These are phyloP conservation scores for Arvicanthis niloticus DNA, from an alignment of 2,113 vertebrate genomes.

Conservation along the genomic window DNA sequence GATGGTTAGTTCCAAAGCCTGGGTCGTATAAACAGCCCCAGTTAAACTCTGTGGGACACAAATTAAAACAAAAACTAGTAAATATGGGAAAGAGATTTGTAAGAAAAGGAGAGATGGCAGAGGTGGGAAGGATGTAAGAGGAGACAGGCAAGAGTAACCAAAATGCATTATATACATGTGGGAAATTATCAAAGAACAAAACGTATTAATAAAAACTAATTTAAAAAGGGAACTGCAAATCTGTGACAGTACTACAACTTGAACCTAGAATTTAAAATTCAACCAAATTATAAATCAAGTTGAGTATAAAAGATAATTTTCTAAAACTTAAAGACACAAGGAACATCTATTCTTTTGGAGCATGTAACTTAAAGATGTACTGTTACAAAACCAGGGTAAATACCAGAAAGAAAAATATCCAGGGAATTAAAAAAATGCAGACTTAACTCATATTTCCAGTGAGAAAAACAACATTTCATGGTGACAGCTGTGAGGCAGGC, in stretches of 20 bases:
- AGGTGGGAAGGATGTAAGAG: neutral
- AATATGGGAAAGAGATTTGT: neutral
- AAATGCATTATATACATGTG: neutral
- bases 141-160: neutral
- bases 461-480: slow-evolving; percentile 10
- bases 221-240: neutral
- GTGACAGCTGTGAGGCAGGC: slow-evolving; percentile 20
- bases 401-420: slow-evolving; percentile 37
- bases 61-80: neutral
- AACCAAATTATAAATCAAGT: slow-evolving; percentile 31
- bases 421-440: slow-evolving; percentile 49
- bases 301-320: slow-evolving; percentile 38
- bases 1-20: neutral
- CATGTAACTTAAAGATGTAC: slow-evolving; percentile 24
- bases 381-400: slow-evolving; percentile 45
- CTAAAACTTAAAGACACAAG: slow-evolving; percentile 28
- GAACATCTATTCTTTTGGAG: neutral
- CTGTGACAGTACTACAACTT: neutral
- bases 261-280: slow-evolving; percentile 56
- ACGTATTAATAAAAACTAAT: neutral
- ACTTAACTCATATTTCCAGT: neutral
- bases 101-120: neutral
- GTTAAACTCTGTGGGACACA: neutral
- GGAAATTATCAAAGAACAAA: neutral
- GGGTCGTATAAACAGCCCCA: neutral